These are phyloP conservation scores for Metaphire vulgaris DNA, from an alignment of 1,140 invertebrate genomes.

Conservation along the genomic window DNA sequence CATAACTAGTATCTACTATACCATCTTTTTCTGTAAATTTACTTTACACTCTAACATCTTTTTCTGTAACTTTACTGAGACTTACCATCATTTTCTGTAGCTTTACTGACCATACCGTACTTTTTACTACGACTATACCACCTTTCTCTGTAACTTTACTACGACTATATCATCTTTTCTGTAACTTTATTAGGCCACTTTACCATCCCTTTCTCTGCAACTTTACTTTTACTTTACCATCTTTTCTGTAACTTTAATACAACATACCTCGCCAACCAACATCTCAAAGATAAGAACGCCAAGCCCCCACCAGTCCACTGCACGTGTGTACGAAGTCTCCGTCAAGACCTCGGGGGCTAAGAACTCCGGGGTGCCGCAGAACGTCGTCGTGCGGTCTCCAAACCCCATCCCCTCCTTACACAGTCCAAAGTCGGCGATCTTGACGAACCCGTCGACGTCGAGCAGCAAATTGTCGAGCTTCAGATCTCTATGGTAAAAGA, in stretches of 20 bases:
- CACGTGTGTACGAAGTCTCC: constrained; percentile 94
- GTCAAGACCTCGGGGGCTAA: constrained; percentile 97
- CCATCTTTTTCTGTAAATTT: no score
- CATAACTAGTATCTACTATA: no score
- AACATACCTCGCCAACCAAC: constrained; percentile 87
- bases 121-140: no score
- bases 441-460: constrained; percentile 82
- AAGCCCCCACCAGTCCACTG: constrained; percentile 99
- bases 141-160: background rate
- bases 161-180: background rate
- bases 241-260: background rate
- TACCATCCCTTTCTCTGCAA: background rate
- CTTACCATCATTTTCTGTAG: no score
- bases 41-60: no score
- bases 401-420: constrained; percentile 99
- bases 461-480: constrained; percentile 96
- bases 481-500: constrained; percentile 89
- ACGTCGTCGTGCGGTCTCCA: constrained; percentile 91
- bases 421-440: constrained; percentile 95
- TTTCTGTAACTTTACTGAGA: no score
- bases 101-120: no score
- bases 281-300: constrained; percentile 99
- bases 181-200: background rate
- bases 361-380: constrained; percentile 99
- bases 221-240: background rate